Evolutionary conservation across 1,140 invertebrate genomes (phyloP), one percentile per base, ranked within the genome.

Genomic region (Paracyclopina nana): DNA sequence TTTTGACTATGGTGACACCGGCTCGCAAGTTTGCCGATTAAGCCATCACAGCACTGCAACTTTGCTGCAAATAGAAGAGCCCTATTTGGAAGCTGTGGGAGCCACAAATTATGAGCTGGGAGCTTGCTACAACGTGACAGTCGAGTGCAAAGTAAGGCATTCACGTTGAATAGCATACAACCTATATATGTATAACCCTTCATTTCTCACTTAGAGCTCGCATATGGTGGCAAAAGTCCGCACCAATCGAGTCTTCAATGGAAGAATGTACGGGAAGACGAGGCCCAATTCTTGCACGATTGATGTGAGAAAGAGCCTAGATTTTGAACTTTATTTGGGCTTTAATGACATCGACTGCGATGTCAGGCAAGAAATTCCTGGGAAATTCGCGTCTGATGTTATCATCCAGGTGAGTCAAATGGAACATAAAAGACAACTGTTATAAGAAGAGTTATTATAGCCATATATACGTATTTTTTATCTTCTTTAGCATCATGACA

Each of bases 61-160:
- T 9, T 58, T 72, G 34, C 61, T 63, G 1, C 64, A 70, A 54
- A 65, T 68, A 46, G 57, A 67, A 34, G 67, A 70, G 40, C 69
- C 70, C 0, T 72, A 72, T 54, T 53, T 71, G 20, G 61, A 65
- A 8, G 62, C 68, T 34, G 59, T 61, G 14, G 65, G 61, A 2
- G 62, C 68, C 14, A 57, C 62, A 1, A 90, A 85, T 6, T 90
- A 87, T 65, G 86, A 91, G 66, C 67, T 91, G 44, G 80, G 81
- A 54, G 86, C 86, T 4, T 92, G 86, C 63, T 92, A 90, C 71
- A 91, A 91, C 64, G 83, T 88, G 16, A 83, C 79, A 57, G 85
- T 90, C 57, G 82, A 87, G 61, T 92, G 86, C 59, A 59, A 62
- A 25, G 61, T 68, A 8, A 60, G 61, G 4, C n/a, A 63, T 67